Base-by-base conservation (phyloP, 2,113 vertebrate genomes). In the Lepus americanus region DNA sequence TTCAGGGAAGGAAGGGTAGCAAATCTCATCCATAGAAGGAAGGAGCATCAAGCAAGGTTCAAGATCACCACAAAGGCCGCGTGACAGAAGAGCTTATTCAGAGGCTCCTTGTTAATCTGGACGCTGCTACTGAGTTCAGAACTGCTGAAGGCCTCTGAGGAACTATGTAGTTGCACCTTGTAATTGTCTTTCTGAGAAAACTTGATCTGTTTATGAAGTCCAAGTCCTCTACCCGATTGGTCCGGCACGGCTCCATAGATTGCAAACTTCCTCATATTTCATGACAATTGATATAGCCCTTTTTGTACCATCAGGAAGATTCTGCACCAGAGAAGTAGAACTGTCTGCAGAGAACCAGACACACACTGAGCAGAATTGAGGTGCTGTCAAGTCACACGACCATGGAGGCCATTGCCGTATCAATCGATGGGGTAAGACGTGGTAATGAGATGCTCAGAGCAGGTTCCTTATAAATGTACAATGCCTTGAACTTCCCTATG, bases 41-140 rank as follows among this genome's bases (percentile, higher is more conserved):
- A 96, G 39, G 63, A 74, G 25, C 25, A 31, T 82, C 66, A 94
- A 94, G 74, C 74, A 67, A 83, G 44, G 80, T 89, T 97, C 85
- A 87, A 87, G 59, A 83, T 53, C 17, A 92, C 9, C 33, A 51
- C 19, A 61, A n/a, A 96, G 66, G 16, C 14, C 55, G 29, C 55
- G 16, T 81, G 77, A 63, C 44, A 96, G 83, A 92, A 95, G 87
- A 86, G 25, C 9, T 33, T 23, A 5, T 89, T 19, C 23, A 73
- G 67, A 16, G 55, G 12, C 55, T 19, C 5, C 13, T n/a, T 91
- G 31, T 69, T 4, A 39, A 51, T 25, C 51, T 93, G n/a, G 25
- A 70, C 19, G 79, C 63, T 72, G 7, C 63, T 33, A 64, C 29
- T 91, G 49, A 51, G 8, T 20, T 86, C 29, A 78, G 39, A 63